Conservation (phyloP, 1,140 invertebrate species). For the Drosophila orosa region DNA sequence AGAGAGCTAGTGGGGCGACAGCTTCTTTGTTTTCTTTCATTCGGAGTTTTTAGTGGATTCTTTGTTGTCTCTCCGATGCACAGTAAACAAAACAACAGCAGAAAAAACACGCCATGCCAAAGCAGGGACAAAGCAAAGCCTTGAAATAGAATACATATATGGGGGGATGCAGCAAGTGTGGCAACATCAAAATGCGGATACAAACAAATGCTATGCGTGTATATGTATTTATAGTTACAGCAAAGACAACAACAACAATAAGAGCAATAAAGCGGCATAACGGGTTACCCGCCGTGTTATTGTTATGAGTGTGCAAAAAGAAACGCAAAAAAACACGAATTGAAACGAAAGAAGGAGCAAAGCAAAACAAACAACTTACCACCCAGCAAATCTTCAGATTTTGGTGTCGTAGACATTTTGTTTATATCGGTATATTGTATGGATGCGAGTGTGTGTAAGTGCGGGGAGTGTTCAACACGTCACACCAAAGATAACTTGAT, state of each 20-base stretch:
- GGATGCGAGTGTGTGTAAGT: slow-evolving; percentile 19
- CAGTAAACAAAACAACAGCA: slow-evolving; percentile 62
- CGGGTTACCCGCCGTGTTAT: slow-evolving; percentile 42
- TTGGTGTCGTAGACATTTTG: slow-evolving; percentile 81
- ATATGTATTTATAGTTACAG: slow-evolving; percentile 33
- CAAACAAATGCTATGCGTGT: slow-evolving; percentile 30
- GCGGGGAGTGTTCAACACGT: slow-evolving; percentile 62
- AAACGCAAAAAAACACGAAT: slow-evolving; percentile 29
- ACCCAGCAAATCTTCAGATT: slow-evolving; percentile 81
- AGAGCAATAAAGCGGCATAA: slow-evolving; percentile 29
- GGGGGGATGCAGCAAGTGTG: slow-evolving; percentile 55
- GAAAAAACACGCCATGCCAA: slow-evolving; percentile 21
- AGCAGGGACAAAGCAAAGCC: slow-evolving; percentile 64
- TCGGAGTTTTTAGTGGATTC: slow-evolving; percentile 61
- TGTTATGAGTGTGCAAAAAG: slow-evolving; percentile 47
- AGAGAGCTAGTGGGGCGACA: slow-evolving; percentile 6
- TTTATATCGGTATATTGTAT: slow-evolving; percentile 53
- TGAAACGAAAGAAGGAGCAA: slow-evolving; percentile 30
- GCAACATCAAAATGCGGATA: slow-evolving; percentile 30
- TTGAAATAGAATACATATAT: slow-evolving; percentile 62
- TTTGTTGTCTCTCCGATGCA: slow-evolving; percentile 60
- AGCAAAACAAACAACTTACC: slow-evolving; percentile 67
- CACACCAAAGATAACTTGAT: slow-evolving; percentile 67
- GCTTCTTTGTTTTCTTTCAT: slow-evolving; percentile 44
- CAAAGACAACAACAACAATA: slow-evolving; percentile 16